Base-by-base conservation (phyloP, 2,888 invertebrate species). In the Sinotaia quadrata region DNA sequence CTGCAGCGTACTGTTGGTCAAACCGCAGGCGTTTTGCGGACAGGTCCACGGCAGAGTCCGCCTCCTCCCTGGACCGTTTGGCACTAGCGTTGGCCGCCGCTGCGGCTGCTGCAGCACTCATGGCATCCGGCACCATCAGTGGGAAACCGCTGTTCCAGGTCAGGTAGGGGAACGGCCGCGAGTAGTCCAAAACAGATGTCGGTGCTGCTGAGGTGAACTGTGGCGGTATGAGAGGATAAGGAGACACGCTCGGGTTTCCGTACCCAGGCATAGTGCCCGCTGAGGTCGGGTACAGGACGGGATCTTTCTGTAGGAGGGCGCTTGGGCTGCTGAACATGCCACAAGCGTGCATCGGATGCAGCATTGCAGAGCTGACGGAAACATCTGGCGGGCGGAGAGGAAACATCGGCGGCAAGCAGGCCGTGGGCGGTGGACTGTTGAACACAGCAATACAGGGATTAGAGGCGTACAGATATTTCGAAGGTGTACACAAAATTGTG, bases 321-420 rank as follows among this genome's bases (percentile, higher is more conserved):
- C 58, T 24, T 2, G 69, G 70, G 2, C 58, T 63, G 27, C 62
- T 56, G 29, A 68, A 68, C 21, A 56, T 67, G 36, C 72, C 67
- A 33, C 67, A 75, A 8, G 69, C 71, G 67, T 68, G 71, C 67
- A 72, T 67, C 8, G 72, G 74, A 37, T 75, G 72, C 29, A 71
- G 34, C 44, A 69, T 58, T 34, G 62, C 68, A 7, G 68, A 44
- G 31, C 34, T 67, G 27, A 71, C 49, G n/a, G 69, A 47, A 12
- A 68, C 37, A 51, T 72, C 68, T 8, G 60, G 67, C 8, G 60
- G 70, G 1, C 70, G 67, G 29, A 72, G 34, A 2, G 57, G 62
- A 24, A 62, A 67, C 27, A 72, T 29, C 5, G 29, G 41, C 12
- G 49, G 59, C 31, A 67, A 29, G n/a, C 36, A 51, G 36, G 29